These are phyloP conservation scores for Meloidogyne exigua DNA, from an alignment of 1,140 invertebrate genomes.

Conservation along the genomic window DNA sequence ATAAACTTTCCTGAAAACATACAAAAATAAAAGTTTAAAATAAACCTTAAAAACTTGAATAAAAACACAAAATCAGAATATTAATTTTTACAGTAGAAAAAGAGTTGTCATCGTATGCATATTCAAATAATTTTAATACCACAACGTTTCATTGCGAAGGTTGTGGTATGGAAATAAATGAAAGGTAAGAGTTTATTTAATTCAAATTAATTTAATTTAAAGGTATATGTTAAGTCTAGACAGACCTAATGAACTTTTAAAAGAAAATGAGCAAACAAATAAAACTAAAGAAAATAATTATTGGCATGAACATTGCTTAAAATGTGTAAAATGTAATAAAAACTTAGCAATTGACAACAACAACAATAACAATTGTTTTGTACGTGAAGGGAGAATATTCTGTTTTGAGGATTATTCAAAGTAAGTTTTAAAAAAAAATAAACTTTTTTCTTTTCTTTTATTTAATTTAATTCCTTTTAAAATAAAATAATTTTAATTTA, in stretches of 20 bases:
- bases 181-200: background rate
- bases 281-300: background rate
- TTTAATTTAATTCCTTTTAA: no score
- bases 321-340: constrained; percentile 15
- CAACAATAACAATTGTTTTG: constrained; percentile 4
- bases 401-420: constrained; percentile 21
- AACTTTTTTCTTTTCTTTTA: no score
- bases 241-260: background rate
- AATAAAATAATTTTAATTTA: background rate
- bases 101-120: background rate
- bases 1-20: no score
- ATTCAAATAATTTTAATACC: background rate
- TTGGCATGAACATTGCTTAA: constrained; percentile 27
- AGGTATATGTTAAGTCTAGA: constrained; percentile 17
- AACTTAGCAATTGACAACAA: background rate
- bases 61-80: no score
- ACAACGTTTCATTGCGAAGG: background rate
- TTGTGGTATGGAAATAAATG: constrained; percentile 11
- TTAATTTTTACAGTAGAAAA: no score
- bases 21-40: no score
- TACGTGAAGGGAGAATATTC: constrained; percentile 23
- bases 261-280: background rate
- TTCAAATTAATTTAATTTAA: background rate
- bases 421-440: constrained; percentile 8
- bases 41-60: no score